Evolutionary conservation across 2,797 vertebrate genomes (phyloP).

Genomic region (Holocentrus rufus): DNA sequence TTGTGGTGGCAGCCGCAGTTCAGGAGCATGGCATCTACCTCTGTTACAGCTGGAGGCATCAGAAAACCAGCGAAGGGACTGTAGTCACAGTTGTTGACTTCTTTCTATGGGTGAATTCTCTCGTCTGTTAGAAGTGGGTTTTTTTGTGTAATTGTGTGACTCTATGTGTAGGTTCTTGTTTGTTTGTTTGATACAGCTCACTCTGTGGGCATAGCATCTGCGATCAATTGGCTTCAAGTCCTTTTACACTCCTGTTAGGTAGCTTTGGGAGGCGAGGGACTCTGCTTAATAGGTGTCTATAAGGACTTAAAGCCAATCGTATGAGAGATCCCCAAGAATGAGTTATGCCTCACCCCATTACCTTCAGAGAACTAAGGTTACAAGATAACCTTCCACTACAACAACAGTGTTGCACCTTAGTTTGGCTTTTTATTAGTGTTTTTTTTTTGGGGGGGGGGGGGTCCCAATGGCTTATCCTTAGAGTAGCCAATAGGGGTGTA

Average conservation of each 20-base stretch:
- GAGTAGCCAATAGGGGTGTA: not conserved
- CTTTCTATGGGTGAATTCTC: conserved; percentile 2
- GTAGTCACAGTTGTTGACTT: conserved; percentile 15
- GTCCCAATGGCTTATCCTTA: not conserved
- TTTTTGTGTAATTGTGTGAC: not conserved
- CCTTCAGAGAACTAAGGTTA: too few species aligned
- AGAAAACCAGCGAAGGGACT: not conserved
- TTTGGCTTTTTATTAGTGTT: not conserved
- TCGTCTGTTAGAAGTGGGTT: not conserved
- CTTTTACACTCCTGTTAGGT: too few species aligned
- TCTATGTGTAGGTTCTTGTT: not conserved
- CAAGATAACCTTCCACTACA: not conserved
- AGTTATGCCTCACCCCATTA: too few species aligned
- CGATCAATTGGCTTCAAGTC: too few species aligned
- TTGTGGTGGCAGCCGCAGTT: conserved; percentile 48
- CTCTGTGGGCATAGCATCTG: too few species aligned
- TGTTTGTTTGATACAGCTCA: too few species aligned
- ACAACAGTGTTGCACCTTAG: not conserved
- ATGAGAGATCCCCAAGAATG: too few species aligned
- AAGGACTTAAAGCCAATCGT: too few species aligned
- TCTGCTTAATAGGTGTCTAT: too few species aligned
- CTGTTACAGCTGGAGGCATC: conserved; percentile 30
- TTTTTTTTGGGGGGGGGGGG: too few species aligned
- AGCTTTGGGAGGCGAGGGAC: too few species aligned
- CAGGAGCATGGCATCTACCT: conserved; percentile 39